A percentile compares a stretch with the other conserved stretches of the same genome.
phyloP scores from a whole-genome alignment of 2,113 vertebrate genomes.

The Burhinus bistriatus region DNA sequence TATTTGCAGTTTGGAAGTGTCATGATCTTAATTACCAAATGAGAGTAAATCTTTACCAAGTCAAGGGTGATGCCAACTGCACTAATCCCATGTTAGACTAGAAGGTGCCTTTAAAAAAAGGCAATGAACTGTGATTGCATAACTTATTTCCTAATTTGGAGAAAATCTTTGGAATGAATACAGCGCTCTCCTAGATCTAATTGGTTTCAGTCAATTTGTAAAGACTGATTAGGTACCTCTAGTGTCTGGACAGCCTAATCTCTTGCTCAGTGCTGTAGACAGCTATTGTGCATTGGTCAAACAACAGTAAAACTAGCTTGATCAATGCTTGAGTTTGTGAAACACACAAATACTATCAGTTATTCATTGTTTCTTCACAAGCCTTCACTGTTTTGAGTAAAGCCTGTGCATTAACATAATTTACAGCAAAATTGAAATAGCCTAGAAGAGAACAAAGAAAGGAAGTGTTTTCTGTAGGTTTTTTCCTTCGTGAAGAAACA shows the following conservation, averaged over 20 bases:
- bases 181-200: not conserved
- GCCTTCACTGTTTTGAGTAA: not conserved
- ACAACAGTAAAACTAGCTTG: not conserved
- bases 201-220: not conserved
- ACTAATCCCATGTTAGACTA: not conserved
- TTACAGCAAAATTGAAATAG: not conserved
- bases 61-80: not conserved
- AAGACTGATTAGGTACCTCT: not conserved
- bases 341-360: not conserved
- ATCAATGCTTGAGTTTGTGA: not conserved
- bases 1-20: not conserved
- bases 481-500: not conserved
- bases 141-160: not conserved
- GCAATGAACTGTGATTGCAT: not conserved
- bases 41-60: not conserved
- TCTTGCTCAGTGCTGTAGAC: not conserved
- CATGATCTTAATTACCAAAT: not conserved
- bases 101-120: not conserved
- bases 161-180: not conserved
- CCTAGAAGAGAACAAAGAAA: not conserved
- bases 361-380: not conserved
- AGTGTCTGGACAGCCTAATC: not conserved
- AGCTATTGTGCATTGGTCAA: not conserved
- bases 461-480: not conserved
- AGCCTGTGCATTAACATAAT: not conserved